Percentiles rank a stretch among this genome's conserved stretches.
phyloP scores from a whole-genome alignment of 1,140 invertebrate species.

The Drosophila sucinea region DNA sequence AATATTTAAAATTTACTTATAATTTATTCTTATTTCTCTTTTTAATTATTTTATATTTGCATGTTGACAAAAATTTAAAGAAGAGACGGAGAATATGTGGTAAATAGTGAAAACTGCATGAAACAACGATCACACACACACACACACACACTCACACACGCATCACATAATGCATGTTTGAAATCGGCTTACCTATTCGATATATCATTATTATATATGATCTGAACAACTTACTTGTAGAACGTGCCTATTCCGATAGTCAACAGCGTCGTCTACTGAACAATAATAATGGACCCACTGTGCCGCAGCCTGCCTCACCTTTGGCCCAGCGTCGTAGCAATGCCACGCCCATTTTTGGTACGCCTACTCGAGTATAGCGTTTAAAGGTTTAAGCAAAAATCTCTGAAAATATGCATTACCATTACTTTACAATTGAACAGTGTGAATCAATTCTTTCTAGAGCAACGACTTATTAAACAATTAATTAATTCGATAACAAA shows the following conservation, averaged over 20 bases:
- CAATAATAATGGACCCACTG: slow-evolving; percentile 71
- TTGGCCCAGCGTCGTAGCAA: slow-evolving; percentile 62
- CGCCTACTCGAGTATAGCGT: slow-evolving; percentile 77
- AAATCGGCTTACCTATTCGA: slow-evolving; percentile 33
- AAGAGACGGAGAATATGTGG: slow-evolving; percentile 75
- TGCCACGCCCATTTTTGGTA: slow-evolving; percentile 65
- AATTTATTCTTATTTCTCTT: slow-evolving; percentile 37
- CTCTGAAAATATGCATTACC: slow-evolving; percentile 57
- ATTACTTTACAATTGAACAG: slow-evolving; percentile 30
- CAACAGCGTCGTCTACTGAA: slow-evolving; percentile 71
- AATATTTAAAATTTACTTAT: neutral
- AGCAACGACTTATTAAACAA: slow-evolving; percentile 32
- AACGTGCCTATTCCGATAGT: slow-evolving; percentile 79
- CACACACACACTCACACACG: slow-evolving; percentile 19
- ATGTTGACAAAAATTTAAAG: slow-evolving; percentile 63
- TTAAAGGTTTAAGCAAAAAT: slow-evolving; percentile 68
- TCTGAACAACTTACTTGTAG: slow-evolving; percentile 49
- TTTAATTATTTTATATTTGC: slow-evolving; percentile 56
- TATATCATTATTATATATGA: slow-evolving; percentile 26
- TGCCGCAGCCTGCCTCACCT: slow-evolving; percentile 66
- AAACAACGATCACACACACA: slow-evolving; percentile 24
- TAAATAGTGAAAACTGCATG: slow-evolving; percentile 62
- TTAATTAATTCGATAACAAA: slow-evolving; percentile 49
- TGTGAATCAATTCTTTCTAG: slow-evolving; percentile 35
- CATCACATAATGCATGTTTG: slow-evolving; percentile 51